A percentile compares a stretch with the other conserved stretches of the same genome.
These are phyloP conservation scores for Dallia pectoralis DNA, from an alignment of 2,797 vertebrate genomes.

Conservation along the genomic window DNA sequence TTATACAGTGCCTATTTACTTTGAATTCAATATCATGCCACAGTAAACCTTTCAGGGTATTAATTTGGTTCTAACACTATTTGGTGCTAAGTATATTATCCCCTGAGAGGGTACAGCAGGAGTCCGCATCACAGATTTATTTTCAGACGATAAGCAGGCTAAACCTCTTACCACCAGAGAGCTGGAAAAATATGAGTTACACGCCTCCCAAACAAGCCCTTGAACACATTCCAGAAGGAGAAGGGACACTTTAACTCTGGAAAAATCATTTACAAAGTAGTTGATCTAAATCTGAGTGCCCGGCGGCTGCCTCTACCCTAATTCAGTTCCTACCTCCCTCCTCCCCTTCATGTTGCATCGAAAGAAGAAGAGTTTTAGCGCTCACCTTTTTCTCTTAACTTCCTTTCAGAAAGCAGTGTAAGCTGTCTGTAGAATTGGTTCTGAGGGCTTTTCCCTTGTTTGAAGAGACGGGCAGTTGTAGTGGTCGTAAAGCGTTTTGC, in stretches of 20 bases:
- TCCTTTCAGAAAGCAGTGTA: background rate
- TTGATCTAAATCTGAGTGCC: conserved; percentile 54
- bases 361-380: conserved; percentile 23
- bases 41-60: background rate
- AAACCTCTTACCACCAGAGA: background rate
- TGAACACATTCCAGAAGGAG: conserved; percentile 43
- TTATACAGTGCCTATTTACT: background rate
- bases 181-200: conserved; percentile 18
- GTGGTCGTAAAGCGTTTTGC: background rate
- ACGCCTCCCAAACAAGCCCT: conserved; percentile 33
- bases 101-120: background rate
- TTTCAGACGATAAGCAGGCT: conserved; percentile 7
- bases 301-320: conserved; percentile 46
- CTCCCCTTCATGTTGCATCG: conserved; percentile 20
- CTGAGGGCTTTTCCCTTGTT: background rate
- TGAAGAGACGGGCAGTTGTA: conserved; percentile 29
- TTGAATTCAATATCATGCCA: background rate
- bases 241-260: conserved; percentile 18
- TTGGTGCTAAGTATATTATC: background rate
- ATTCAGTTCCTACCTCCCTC: conserved; percentile 33
- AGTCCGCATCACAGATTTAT: conserved; percentile 2
- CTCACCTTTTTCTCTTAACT: background rate
- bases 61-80: background rate
- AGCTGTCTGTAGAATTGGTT: conserved; percentile 5
- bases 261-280: conserved; percentile 53